Percentiles rank a stretch among this genome's conserved stretches.
These are phyloP conservation scores for Drosophila tani DNA, from an alignment of 1,140 invertebrate genomes.

Conservation along the genomic window DNA sequence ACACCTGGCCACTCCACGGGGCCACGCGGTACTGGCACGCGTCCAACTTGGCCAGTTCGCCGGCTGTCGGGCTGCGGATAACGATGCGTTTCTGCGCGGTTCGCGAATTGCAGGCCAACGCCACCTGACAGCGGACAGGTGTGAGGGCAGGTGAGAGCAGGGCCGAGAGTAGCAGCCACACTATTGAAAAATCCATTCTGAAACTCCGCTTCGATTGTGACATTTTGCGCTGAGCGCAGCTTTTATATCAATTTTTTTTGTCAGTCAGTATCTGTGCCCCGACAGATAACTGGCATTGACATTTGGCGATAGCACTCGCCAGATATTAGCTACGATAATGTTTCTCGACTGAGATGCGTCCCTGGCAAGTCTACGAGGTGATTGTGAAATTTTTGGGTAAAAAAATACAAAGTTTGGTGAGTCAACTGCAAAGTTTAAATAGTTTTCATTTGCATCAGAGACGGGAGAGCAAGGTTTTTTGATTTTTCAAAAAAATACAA, in stretches of 20 bases:
- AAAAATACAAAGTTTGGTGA: background rate
- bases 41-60: slow-evolving; percentile 57
- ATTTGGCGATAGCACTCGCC: slow-evolving; percentile 43
- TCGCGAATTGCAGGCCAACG: slow-evolving; percentile 52
- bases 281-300: slow-evolving; percentile 66
- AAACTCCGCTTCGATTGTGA: slow-evolving; percentile 44
- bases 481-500: background rate
- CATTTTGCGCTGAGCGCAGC: slow-evolving; percentile 38
- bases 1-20: slow-evolving; percentile 69
- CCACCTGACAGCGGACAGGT: slow-evolving; percentile 46
- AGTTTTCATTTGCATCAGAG: background rate
- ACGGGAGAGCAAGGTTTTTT: no score
- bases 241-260: slow-evolving; percentile 54
- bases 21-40: slow-evolving; percentile 68
- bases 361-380: slow-evolving; percentile 12
- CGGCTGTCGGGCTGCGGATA: slow-evolving; percentile 48
- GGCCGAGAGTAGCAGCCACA: background rate
- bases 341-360: slow-evolving; percentile 19
- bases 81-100: slow-evolving; percentile 66
- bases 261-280: slow-evolving; percentile 19
- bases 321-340: slow-evolving; percentile 46
- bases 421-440: background rate
- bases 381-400: slow-evolving; percentile 21
- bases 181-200: slow-evolving; percentile 49
- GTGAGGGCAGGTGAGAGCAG: slow-evolving; percentile 5